Base-by-base conservation (phyloP, 53 echinoderm and acorn worm genomes). In the Antedon mediterranea region DNA sequence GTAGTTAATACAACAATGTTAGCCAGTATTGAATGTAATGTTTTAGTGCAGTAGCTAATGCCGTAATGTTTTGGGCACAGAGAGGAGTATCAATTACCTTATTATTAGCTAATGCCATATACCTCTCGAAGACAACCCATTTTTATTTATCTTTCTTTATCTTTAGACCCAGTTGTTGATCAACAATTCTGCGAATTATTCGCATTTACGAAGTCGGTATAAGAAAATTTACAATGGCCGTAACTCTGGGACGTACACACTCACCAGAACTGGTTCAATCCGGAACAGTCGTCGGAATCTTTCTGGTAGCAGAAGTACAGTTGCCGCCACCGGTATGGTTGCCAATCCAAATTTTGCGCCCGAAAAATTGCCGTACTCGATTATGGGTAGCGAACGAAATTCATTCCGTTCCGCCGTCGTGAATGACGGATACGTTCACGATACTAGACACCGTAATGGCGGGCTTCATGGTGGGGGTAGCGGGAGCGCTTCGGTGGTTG, bases 101-200 rank as follows among this genome's bases (percentile, higher is more conserved):
- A 37, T 37, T 37, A 37, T 37, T 11, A 37, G 37, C n/a, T n/a
- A n/a, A n/a, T n/a, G n/a, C n/a, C n/a, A n/a, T n/a, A n/a, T n/a
- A n/a, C 4, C 37, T n/a, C n/a, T 4, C 37, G 11, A 37, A 6
- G 11, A 37, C 37, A 11, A 4, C 11, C 4, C 37, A 37, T 78
- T 82, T 30, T 32, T 79, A n/a, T 20, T 33, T 44, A 4, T 15
- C 43, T 71, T 43, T 43, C 14, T 74, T 77, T 73, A 34, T 74
- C 18, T 73, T 82, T 37, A 94, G 94, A 33, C 91, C 27, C 91
- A 89, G 30, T 94, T 81, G 72, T 81, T 94, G 33, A 83, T 92
- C 31, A 94, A 94, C 81, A 85, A 81, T 73, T 81, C 91, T 11
- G 91, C 94, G 57, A 94, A 94, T 85, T 94, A 87, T 87, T 87